Evolutionary conservation across 2,113 vertebrate species (phyloP).

Genomic region (Ictalurus furcatus): DNA sequence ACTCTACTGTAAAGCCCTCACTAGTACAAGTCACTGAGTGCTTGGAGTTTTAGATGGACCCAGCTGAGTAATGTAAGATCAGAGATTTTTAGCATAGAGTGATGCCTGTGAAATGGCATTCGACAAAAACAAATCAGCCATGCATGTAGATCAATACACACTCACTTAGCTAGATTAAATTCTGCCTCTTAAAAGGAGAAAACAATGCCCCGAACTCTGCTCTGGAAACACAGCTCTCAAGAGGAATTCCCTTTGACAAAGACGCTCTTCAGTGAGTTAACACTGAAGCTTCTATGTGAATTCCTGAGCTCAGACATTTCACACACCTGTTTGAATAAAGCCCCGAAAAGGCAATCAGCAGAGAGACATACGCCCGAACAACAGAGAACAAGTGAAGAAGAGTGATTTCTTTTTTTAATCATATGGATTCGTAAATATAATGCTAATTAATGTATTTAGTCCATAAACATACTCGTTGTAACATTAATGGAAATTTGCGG

Average conservation of each 20-base stretch:
- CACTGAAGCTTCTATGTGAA: conserved; percentile 24
- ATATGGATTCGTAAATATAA: background rate
- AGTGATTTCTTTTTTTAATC: background rate
- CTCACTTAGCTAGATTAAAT: background rate
- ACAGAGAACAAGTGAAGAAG: background rate
- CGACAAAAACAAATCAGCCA: background rate
- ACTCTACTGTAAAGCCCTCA: background rate
- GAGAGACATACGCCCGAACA: conserved; percentile 7
- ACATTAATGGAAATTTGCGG: background rate
- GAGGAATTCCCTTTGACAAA: conserved; percentile 29
- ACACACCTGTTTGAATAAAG: conserved; percentile 41
- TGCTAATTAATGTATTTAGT: background rate
- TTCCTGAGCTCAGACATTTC: conserved; percentile 7
- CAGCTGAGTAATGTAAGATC: background rate
- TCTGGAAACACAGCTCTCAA: background rate
- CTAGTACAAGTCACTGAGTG: background rate
- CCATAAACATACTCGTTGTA: background rate
- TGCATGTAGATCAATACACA: background rate
- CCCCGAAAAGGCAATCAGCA: conserved; percentile 19
- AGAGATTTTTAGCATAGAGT: background rate
- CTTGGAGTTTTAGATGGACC: background rate
- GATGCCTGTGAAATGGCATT: background rate
- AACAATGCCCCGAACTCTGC: background rate
- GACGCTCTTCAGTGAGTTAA: conserved; percentile 23
- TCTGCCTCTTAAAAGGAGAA: background rate